phyloP scores from a whole-genome alignment of 37 sponge, comb jelly and placozoan species.

The Chondrosia reniformis region DNA sequence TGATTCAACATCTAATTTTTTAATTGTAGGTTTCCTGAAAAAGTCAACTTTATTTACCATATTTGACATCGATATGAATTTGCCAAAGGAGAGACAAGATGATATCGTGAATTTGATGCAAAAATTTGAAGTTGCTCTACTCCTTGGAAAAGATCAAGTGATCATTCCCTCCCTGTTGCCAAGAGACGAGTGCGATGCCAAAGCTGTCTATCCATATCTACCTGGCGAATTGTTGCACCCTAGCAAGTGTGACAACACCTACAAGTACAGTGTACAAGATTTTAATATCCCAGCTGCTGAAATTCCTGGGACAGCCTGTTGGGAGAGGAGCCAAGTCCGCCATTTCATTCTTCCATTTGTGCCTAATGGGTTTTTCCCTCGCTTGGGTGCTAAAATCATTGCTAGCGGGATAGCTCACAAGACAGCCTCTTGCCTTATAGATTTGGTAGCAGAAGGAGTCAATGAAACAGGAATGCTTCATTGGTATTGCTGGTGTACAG shows the following conservation, averaged over 20 bases:
- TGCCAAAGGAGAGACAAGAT: not conserved
- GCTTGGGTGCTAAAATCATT: slow-evolving; percentile 66
- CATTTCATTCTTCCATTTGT: slow-evolving; percentile 59
- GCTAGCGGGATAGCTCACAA: slow-evolving; percentile 33
- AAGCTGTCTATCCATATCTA: slow-evolving; percentile 20
- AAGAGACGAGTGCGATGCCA: slow-evolving; percentile 21
- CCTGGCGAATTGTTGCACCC: not conserved
- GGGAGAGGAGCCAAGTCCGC: slow-evolving; percentile 26
- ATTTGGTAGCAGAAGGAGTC: not conserved
- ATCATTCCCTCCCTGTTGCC: slow-evolving; percentile 87
- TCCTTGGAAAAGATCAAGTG: slow-evolving; percentile 37
- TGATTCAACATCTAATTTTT: not conserved
- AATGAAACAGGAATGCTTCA: slow-evolving; percentile 18
- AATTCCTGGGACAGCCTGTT: slow-evolving; percentile 18
- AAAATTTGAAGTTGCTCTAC: slow-evolving; percentile 75
- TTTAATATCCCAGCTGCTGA: not conserved
- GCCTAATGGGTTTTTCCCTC: slow-evolving; percentile 80
- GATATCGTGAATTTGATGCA: slow-evolving; percentile 65
- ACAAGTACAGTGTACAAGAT: not conserved
- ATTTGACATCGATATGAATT: slow-evolving; percentile 9
- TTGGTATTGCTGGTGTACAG: slow-evolving; percentile 79
- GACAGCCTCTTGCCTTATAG: not conserved
- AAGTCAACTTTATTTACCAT: slow-evolving; percentile 26
- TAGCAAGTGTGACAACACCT: no score
- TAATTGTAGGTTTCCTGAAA: slow-evolving; percentile 48